These are phyloP conservation scores for Stegophylla sp. DNA, from an alignment of 2,888 invertebrate genomes.

Conservation along the genomic window DNA sequence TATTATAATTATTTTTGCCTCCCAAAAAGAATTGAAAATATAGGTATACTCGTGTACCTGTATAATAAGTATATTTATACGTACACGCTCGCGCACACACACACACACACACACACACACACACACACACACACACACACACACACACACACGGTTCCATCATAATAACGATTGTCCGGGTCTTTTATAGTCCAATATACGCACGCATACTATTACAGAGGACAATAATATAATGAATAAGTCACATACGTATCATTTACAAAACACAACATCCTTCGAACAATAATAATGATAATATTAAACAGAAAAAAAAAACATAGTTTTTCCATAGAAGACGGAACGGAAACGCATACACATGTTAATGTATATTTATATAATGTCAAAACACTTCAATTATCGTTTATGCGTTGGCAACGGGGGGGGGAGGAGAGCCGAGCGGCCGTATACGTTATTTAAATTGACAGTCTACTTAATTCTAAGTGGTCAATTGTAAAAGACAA, in stretches of 20 bases:
- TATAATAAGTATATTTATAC: background rate
- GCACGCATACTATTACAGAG: constrained; percentile 37
- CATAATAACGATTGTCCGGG: constrained; percentile 57
- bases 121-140: background rate
- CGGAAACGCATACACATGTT: constrained; percentile 55
- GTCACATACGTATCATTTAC: constrained; percentile 54
- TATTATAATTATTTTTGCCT: constrained; percentile 36
- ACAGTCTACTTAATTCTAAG: constrained; percentile 54
- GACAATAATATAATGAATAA: constrained; percentile 53
- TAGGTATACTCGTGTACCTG: background rate
- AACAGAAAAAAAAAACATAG: constrained; percentile 25
- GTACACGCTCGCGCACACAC: background rate
- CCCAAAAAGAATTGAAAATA: constrained; percentile 39
- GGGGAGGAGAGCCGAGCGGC: background rate
- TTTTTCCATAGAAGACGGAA: constrained; percentile 49
- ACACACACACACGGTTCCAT: constrained; percentile 7
- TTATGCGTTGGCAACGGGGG: constrained; percentile 26
- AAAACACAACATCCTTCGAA: constrained; percentile 53
- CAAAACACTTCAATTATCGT: constrained; percentile 56
- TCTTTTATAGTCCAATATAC: constrained; percentile 57
- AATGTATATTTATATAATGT: constrained; percentile 51
- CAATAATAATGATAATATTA: constrained; percentile 52
- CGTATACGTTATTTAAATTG: constrained; percentile 37
- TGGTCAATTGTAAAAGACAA: constrained; percentile 51
- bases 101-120: background rate